These are phyloP conservation scores for Dipodomys spectabilis DNA, from an alignment of 2,113 vertebrate species.

Conservation along the genomic window DNA sequence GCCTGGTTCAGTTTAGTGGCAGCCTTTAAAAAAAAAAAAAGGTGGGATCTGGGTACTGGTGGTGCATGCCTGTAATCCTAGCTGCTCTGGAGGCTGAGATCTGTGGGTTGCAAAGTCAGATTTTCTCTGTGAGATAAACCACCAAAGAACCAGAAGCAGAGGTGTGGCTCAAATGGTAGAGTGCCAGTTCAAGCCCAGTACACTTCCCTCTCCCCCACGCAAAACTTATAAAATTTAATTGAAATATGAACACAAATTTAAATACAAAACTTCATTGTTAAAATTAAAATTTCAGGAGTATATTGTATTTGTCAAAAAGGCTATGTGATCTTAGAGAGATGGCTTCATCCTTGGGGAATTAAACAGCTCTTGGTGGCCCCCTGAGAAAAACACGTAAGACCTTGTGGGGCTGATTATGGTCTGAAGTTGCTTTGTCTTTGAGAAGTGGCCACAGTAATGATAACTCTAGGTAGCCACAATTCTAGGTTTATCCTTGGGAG, in stretches of 20 bases:
- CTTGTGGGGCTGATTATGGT: not conserved
- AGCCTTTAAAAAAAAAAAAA: not conserved
- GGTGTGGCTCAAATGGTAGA: too few relatives aligned
- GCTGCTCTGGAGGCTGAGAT: too few relatives aligned
- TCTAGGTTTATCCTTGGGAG: not conserved
- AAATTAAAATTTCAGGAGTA: constrained; percentile 10
- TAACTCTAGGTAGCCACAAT: not conserved
- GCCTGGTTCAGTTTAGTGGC: constrained; percentile 25
- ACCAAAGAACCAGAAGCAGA: too few relatives aligned
- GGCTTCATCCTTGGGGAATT: constrained; percentile 14
- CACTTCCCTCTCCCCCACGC: too few relatives aligned
- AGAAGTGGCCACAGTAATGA: not conserved
- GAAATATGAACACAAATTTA: too few relatives aligned
- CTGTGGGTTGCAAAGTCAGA: too few relatives aligned
- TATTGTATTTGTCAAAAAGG: not conserved
- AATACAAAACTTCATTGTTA: not conserved
- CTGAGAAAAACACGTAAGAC: not conserved
- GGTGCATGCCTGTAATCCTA: too few relatives aligned
- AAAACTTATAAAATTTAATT: too few relatives aligned
- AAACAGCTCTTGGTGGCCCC: not conserved
- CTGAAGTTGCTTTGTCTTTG: constrained; percentile 1
- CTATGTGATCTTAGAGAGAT: constrained; percentile 9
- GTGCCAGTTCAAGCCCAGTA: too few relatives aligned
- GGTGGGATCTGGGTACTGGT: too few relatives aligned
- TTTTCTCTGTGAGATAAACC: too few relatives aligned